Evolutionary conservation across 2,113 vertebrate genomes (phyloP).

Genomic region (Dermatemys mawii): DNA sequence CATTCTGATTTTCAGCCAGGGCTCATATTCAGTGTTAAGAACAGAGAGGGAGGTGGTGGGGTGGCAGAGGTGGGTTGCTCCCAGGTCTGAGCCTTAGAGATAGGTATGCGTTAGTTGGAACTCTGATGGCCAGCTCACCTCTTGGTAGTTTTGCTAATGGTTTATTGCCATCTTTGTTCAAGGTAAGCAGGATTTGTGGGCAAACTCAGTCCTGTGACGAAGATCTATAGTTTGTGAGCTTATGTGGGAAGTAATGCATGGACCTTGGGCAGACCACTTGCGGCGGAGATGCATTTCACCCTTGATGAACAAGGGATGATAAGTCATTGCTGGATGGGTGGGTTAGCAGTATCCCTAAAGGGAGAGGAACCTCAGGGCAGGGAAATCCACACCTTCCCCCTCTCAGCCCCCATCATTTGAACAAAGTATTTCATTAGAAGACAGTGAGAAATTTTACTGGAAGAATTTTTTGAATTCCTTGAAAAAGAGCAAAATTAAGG

Average conservation of each 20-base stretch:
- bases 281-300: neutral
- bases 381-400: neutral
- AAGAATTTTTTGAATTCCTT: neutral
- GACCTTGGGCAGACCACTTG: neutral
- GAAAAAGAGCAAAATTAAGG: neutral
- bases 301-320: neutral
- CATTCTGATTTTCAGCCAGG: neutral
- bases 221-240: neutral
- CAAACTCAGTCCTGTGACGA: neutral
- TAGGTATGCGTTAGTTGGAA: neutral
- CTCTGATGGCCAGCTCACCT: neutral
- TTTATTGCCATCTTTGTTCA: neutral
- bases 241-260: neutral
- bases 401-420: neutral
- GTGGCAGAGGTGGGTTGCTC: neutral
- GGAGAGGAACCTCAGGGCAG: neutral
- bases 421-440: neutral
- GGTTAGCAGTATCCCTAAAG: neutral
- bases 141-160: neutral
- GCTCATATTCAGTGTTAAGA: neutral
- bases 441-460: neutral
- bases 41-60: neutral
- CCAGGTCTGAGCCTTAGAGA: neutral
- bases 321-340: neutral
- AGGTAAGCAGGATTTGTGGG: neutral